These are phyloP conservation scores for Drosophila cognata DNA, from an alignment of 2,888 invertebrate genomes.

Conservation along the genomic window DNA sequence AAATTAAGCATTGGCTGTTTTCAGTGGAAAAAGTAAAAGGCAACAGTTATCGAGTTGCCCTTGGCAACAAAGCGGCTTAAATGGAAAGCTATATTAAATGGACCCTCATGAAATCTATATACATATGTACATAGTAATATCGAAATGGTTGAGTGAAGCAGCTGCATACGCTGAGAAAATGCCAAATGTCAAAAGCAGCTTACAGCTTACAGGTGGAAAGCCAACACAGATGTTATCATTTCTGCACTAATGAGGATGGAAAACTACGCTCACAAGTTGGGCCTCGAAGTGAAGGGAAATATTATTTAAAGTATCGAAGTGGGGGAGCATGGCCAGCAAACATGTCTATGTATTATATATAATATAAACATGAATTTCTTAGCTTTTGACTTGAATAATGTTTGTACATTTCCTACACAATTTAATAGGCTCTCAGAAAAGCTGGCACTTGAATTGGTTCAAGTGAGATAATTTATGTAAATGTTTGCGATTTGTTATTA, in stretches of 20 bases:
- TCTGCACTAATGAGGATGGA: constrained; percentile 46
- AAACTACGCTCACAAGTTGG: constrained; percentile 39
- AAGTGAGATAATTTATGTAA: neutral
- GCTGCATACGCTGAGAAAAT: constrained; percentile 56
- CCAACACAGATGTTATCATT: constrained; percentile 9
- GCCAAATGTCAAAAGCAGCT: constrained; percentile 61
- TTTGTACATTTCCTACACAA: neutral
- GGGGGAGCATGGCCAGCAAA: neutral
- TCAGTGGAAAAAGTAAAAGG: constrained; percentile 9
- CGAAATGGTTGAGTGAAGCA: neutral
- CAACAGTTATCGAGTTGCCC: constrained; percentile 59
- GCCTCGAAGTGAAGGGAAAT: neutral
- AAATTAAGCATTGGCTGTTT: constrained; percentile 25
- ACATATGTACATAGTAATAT: constrained; percentile 9
- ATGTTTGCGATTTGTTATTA: neutral
- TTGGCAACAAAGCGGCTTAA: constrained; percentile 75
- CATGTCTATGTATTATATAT: neutral
- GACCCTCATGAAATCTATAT: constrained; percentile 38
- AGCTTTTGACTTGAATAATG: neutral
- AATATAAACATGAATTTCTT: neutral
- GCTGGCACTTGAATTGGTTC: neutral
- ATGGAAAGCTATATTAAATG: constrained; percentile 55
- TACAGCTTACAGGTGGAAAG: constrained; percentile 45
- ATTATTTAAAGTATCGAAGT: constrained; percentile 24
- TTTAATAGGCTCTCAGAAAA: neutral